Base-by-base conservation (phyloP, 2,888 invertebrate genomes). In the Nasonovia ribisnigri region DNA sequence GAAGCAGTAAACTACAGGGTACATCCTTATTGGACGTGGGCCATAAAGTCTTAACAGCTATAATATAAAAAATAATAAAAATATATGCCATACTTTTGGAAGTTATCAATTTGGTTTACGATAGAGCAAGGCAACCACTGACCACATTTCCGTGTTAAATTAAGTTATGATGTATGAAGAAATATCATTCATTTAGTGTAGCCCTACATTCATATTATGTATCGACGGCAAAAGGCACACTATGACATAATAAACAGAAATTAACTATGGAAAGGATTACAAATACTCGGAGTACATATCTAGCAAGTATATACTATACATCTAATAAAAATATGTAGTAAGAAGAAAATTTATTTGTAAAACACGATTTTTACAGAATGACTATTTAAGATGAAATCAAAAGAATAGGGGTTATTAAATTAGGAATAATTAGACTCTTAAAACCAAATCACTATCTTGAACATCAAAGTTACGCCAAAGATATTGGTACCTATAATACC, bases 81-180 rank as follows among this genome's bases (percentile, higher is more conserved):
- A 84, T 20, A 77, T 90, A 90, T 90, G 77, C n/a, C 77, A 84
- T 10, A 90, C 77, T 90, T 51, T 90, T 36, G 48, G 36, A 46
- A 77, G 48, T 90, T 77, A 90, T 46, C 67, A 90, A 67, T 67
- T 77, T 48, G 48, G 36, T 11, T 77, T 90, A n/a, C 3, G 48
- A 77, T 67, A 90, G n/a, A 43, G n/a, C n/a, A 90, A 77, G 29
- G 3, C 77, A 90, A 90, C 77, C 48, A 90, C 67, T 20, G 48
- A 67, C 36, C n/a, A 90, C 77, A 90, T 90, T 1, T 77, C 48
- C 6, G 48, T 90, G 13, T n/a, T 77, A 90, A 48, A 24, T 67
- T 36, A 90, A 90, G 60, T 90, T 43, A 90, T 48, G 42, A 16
- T 29, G n/a, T n/a, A n/a, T n/a, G n/a, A n/a, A n/a, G n/a, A 90